Conservation (phyloP, 2,797 vertebrate genomes). For the Hemitrygon akajei region DNA sequence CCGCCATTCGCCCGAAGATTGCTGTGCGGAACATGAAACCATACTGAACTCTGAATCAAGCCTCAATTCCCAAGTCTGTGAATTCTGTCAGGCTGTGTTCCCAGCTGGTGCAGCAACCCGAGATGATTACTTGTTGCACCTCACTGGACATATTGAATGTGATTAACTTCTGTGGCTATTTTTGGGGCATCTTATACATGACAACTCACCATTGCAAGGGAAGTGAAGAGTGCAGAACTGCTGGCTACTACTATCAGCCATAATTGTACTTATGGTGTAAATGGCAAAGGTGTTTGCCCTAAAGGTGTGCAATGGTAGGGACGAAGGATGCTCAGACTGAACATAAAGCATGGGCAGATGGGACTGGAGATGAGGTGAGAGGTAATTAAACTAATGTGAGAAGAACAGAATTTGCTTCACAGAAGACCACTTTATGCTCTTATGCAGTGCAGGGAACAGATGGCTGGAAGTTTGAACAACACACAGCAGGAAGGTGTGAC, state of each 20-base stretch:
- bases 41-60: conserved; percentile 50
- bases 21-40: neutral
- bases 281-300: conserved; percentile 31
- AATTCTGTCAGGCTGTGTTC: conserved; percentile 67
- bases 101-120: conserved; percentile 56
- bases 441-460: conserved; percentile 6
- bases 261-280: too few species aligned
- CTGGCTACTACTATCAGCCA: neutral
- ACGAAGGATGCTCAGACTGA: conserved; percentile 25
- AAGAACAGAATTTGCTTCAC: neutral
- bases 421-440: neutral
- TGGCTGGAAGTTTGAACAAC: conserved; percentile 10
- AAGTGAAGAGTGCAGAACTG: neutral
- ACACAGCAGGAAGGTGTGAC: conserved; percentile 12
- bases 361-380: neutral
- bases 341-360: neutral
- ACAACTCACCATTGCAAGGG: neutral
- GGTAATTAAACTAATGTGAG: neutral
- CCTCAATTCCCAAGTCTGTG: conserved; percentile 62
- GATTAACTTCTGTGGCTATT: rapidly evolving
- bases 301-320: conserved; percentile 20
- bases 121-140: conserved; percentile 59
- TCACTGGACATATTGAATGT: conserved; percentile 57
- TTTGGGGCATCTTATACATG: neutral
- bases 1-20: conserved; percentile 45